Evolutionary conservation across 2,888 invertebrate species (phyloP).

Genomic region (Coremacera marginata): DNA sequence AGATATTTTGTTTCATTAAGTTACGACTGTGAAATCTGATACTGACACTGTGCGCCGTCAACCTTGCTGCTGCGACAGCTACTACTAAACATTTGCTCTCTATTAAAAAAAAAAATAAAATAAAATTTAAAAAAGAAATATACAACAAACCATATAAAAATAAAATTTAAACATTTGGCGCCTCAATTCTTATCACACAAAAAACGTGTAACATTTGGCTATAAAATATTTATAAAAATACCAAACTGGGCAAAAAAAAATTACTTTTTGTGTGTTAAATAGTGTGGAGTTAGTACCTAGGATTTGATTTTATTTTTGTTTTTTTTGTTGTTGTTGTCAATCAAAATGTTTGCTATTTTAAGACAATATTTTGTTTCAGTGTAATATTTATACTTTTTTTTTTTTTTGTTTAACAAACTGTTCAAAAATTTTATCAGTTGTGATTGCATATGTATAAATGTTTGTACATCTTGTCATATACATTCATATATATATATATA

Average conservation of each 20-base stretch:
- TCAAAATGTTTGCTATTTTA: neutral
- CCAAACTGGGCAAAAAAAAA: neutral
- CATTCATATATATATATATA: neutral
- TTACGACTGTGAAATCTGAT: too few relatives aligned
- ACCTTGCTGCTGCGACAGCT: neutral
- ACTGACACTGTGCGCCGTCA: too few relatives aligned
- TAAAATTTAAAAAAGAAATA: neutral
- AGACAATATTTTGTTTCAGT: neutral
- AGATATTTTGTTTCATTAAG: too few relatives aligned
- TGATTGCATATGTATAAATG: neutral
- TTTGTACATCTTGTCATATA: neutral
- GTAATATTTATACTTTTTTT: neutral
- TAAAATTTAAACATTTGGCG: constrained; percentile 23
- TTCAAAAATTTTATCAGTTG: constrained; percentile 20
- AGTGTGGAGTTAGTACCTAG: constrained; percentile 7
- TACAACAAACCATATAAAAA: neutral
- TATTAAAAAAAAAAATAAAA: neutral
- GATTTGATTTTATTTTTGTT: constrained; percentile 19
- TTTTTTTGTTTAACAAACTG: neutral
- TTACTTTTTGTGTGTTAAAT: neutral
- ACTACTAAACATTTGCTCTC: neutral
- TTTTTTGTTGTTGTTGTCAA: constrained; percentile 17
- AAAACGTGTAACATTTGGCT: constrained; percentile 8
- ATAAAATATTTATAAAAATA: neutral
- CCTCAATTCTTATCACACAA: constrained; percentile 18